Conservation (phyloP, 2,113 vertebrate genomes). For the Irena cyanogastra region DNA sequence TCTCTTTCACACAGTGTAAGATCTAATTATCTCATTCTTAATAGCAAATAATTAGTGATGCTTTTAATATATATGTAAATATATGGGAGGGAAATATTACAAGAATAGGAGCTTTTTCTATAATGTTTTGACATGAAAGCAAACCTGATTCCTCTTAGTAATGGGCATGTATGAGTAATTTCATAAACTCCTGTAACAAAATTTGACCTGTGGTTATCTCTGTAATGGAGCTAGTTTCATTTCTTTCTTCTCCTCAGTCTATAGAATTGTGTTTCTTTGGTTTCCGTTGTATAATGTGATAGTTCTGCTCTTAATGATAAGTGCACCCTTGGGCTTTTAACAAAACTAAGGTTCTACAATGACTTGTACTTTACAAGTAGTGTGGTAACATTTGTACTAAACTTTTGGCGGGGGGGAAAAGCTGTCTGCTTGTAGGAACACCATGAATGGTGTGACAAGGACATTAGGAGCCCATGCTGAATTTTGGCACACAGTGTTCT, state of each 20-base stretch:
- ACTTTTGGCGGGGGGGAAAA: not conserved
- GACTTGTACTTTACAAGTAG: not conserved
- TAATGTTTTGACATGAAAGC: not conserved
- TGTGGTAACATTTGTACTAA: not conserved
- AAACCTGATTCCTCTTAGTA: not conserved
- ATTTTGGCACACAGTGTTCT: no score
- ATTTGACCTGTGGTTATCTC: not conserved
- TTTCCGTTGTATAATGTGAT: not conserved
- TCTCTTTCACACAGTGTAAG: not conserved
- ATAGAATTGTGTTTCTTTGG: not conserved
- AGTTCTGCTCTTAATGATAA: not conserved
- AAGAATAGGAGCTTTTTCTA: not conserved
- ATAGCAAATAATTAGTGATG: conserved; percentile 7
- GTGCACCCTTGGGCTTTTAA: not conserved
- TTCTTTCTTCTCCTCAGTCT: not conserved
- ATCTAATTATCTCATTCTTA: not conserved
- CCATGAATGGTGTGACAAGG: not conserved
- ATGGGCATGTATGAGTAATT: not conserved
- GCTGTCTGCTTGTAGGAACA: not conserved
- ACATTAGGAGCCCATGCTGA: not conserved
- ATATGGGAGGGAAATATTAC: not conserved
- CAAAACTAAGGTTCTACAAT: not conserved
- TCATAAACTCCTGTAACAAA: not conserved
- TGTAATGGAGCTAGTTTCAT: not conserved
- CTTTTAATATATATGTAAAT: not conserved